Percentiles rank a stretch among this genome's conserved stretches.
Conservation (phyloP, 2,113 vertebrate species). For the Labeo catla region DNA sequence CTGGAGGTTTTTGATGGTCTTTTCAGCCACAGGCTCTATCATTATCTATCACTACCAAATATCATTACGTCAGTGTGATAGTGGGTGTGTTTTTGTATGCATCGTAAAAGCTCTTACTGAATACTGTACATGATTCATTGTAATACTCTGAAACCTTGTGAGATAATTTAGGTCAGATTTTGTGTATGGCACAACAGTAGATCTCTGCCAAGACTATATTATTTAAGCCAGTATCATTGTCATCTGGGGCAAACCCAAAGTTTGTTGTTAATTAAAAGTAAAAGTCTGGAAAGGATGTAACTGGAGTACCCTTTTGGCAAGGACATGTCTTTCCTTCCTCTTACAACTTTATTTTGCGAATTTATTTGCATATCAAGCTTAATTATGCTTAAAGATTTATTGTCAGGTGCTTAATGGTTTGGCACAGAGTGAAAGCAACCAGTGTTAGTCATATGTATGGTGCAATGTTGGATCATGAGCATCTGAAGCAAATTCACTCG, state of each 20-base stretch:
- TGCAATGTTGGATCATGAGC: not conserved
- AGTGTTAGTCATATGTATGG: not conserved
- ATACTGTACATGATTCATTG: slow-evolving; percentile 12
- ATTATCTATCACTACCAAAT: no score
- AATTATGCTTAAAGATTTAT: slow-evolving; percentile 1
- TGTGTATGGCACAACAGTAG: not conserved
- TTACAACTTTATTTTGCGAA: not conserved
- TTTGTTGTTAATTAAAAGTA: not conserved
- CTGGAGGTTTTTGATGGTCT: no score
- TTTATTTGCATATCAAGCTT: not conserved
- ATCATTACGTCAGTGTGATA: not conserved
- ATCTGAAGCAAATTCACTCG: not conserved
- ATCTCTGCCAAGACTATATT: not conserved
- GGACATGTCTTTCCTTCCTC: not conserved
- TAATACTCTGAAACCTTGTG: not conserved
- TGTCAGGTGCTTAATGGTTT: not conserved
- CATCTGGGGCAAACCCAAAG: not conserved
- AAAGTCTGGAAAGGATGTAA: not conserved
- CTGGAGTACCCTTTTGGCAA: slow-evolving; percentile 5
- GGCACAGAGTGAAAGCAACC: not conserved
- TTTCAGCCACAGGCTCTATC: not conserved
- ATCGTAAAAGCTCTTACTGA: not conserved
- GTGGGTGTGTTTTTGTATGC: not conserved
- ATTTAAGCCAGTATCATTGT: not conserved
- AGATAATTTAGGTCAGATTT: slow-evolving; percentile 34